Base-by-base conservation (phyloP, 2,888 invertebrate genomes). In the Bimastos eiseni region DNA sequence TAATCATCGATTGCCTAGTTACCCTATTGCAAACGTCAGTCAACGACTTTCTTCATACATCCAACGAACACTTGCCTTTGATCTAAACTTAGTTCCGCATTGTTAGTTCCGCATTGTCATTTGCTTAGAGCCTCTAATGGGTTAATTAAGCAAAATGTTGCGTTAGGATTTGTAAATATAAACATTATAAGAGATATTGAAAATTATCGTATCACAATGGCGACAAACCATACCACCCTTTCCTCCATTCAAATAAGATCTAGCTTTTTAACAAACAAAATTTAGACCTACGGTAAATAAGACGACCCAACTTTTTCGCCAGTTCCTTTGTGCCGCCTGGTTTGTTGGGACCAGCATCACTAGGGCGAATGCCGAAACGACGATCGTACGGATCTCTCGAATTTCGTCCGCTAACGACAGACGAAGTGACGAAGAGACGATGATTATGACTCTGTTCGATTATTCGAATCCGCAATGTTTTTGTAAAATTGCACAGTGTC, bases 331-430 rank as follows among this genome's bases (percentile, higher is more conserved):
- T 37, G 13, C 92, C 92, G 38, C 91, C 91, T 37, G 88, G 84
- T 21, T 90, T 92, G 37, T 89, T n/a, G 37, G 91, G 90, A 36
- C 90, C 91, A 17, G 91, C 92, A 55, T 92, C 91, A 55, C 89
- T 91, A 33, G 91, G 90, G n/a, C 90, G 88, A 19, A 91, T 37
- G 44, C 91, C 91, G 89, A 91, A 92, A 33, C 92, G 83, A 49
- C 86, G 88, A 44, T 92, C 92, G 70, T 90, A 92, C 6, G 92
- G 91, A 17, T 89, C 90, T 38, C 91, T 89, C n/a, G 91, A 49
- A 89, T 90, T 90, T 24, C 90, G 49, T 33, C 91, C 91, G 30
- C 36, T 89, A 37, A 90, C 36, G 13, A 70, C 36, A 36, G n/a
- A 41, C 21, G 91, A 90, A 86, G 86, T 36, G 24, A 37, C 86